These are phyloP conservation scores for Netelia melanura DNA, from an alignment of 2,888 invertebrate genomes.

Conservation along the genomic window DNA sequence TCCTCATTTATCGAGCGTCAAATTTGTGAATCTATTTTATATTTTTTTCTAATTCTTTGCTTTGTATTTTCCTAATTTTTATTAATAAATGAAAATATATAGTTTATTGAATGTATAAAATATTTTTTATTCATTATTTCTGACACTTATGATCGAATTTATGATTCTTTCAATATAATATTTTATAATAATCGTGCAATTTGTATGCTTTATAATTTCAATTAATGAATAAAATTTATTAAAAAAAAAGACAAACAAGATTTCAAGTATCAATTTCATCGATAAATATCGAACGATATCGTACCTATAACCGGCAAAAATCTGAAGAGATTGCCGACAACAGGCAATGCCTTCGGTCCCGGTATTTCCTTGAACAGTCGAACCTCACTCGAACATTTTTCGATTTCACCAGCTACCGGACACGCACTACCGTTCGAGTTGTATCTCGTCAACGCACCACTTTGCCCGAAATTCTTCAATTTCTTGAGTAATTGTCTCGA, in stretches of 20 bases:
- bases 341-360: conserved; percentile 84
- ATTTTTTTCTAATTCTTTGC: too few species aligned
- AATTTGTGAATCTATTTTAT: not conserved
- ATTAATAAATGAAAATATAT: not conserved
- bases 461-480: conserved; percentile 37
- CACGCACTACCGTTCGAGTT: conserved; percentile 56
- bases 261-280: not conserved
- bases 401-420: conserved; percentile 37
- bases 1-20: too few species aligned
- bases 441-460: not conserved
- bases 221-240: not conserved
- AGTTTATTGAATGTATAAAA: not conserved
- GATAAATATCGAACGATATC: conserved; percentile 20
- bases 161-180: not conserved
- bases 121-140: conserved; percentile 11
- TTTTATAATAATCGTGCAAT: conserved; percentile 2
- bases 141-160: not conserved
- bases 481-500: conserved; percentile 33
- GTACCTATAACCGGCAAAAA: conserved; percentile 78
- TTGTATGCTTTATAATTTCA: conserved; percentile 24
- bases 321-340: conserved; percentile 83
- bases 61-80: not conserved
- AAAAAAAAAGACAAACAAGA: not conserved
- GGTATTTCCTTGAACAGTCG: conserved; percentile 85
- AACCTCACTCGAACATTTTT: conserved; percentile 64